A percentile compares a stretch with the other conserved stretches of the same genome.
Conservation (phyloP, 2,113 vertebrate genomes). For the human region DNA sequence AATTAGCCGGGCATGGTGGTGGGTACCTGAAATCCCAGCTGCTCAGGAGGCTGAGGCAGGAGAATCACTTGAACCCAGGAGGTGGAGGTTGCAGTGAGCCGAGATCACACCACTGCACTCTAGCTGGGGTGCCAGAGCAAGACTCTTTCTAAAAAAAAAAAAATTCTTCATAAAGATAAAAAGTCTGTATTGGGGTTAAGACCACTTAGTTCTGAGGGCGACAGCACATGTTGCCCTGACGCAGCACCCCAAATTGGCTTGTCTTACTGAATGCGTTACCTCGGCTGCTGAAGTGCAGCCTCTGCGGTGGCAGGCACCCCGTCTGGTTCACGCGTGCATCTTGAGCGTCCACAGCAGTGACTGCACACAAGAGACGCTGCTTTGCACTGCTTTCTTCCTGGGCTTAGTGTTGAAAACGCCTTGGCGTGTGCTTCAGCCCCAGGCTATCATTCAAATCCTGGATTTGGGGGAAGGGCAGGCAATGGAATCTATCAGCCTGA, state of each 20-base stretch:
- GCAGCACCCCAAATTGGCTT: rapidly evolving
- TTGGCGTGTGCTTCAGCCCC: rapidly evolving
- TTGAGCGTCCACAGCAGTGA: rapidly evolving
- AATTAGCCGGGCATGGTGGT: no score
- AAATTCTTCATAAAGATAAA: no score
- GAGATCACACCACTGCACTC: no score
- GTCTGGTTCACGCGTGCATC: rapidly evolving
- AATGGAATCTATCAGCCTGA: rapidly evolving
- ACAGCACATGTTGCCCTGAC: rapidly evolving
- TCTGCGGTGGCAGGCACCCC: no score
- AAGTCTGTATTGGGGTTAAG: not conserved
- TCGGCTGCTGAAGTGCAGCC: rapidly evolving
- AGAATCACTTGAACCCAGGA: no score
- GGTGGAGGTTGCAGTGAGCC: no score
- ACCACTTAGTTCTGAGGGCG: not conserved
- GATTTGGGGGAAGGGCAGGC: no score
- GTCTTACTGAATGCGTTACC: rapidly evolving
- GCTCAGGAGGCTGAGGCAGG: no score
- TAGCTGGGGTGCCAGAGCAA: no score
- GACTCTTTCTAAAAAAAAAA: no score
- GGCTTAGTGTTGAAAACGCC: rapidly evolving
- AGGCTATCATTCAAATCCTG: rapidly evolving
- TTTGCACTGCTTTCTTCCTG: not conserved
- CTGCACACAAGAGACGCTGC: rapidly evolving
- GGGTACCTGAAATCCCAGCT: no score